Percentiles rank a stretch among this genome's conserved stretches.
Conservation (phyloP, 2,888 invertebrate genomes). For the Morpho helenor region DNA sequence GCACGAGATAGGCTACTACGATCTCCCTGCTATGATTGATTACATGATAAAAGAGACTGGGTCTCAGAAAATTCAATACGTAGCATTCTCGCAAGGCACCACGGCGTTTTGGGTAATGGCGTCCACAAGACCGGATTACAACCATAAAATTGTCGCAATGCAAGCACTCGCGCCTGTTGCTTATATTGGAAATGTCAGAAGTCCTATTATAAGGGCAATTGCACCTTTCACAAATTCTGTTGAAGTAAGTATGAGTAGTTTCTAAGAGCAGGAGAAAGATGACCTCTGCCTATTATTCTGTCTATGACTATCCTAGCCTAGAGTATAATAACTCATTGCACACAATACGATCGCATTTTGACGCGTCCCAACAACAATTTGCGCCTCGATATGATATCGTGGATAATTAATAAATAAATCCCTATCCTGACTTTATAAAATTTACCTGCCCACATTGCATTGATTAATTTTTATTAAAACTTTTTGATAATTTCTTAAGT, state of each 20-base stretch:
- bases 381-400: too few relatives aligned
- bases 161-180: slow-evolving; percentile 81
- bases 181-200: slow-evolving; percentile 65
- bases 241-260: slow-evolving; percentile 55
- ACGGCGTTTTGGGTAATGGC: slow-evolving; percentile 81
- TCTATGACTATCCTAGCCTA: too few relatives aligned
- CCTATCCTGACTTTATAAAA: too few relatives aligned
- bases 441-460: too few relatives aligned
- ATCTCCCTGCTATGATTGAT: slow-evolving; percentile 88
- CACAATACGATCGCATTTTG: too few relatives aligned
- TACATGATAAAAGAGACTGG: slow-evolving; percentile 78
- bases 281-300: too few relatives aligned
- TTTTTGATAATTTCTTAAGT: too few relatives aligned
- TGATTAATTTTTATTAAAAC: too few relatives aligned
- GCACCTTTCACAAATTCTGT: slow-evolving; percentile 65
- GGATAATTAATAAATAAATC: too few relatives aligned
- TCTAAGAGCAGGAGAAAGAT: too few relatives aligned
- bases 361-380: too few relatives aligned
- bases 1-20: slow-evolving; percentile 87
- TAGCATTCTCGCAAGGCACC: slow-evolving; percentile 87
- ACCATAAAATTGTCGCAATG: slow-evolving; percentile 78
- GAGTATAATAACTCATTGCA: too few relatives aligned
- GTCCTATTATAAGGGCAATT: slow-evolving; percentile 69
- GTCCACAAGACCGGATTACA: slow-evolving; percentile 77
- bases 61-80: slow-evolving; percentile 79